phyloP scores from a whole-genome alignment of 2,888 invertebrate genomes.

The Cephonodes hylas region DNA sequence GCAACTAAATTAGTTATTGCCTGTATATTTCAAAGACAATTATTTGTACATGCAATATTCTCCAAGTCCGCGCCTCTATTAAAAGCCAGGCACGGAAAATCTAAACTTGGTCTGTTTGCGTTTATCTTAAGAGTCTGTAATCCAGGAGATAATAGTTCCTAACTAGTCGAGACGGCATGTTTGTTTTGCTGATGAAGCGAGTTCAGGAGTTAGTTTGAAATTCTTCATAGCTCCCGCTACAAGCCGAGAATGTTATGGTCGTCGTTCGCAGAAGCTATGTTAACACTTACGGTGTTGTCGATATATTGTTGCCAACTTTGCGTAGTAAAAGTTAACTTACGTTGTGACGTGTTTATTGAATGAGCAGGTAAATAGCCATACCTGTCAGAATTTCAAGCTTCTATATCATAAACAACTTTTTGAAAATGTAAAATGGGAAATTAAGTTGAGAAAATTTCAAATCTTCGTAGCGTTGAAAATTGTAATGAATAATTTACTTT shows the following conservation, averaged over 20 bases:
- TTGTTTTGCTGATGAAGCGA: slow-evolving; percentile 67
- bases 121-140: slow-evolving; percentile 58
- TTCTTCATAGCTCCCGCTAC: slow-evolving; percentile 51
- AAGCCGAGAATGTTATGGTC: slow-evolving; percentile 45
- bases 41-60: background rate
- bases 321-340: background rate
- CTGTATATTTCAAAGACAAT: background rate
- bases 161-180: slow-evolving; percentile 61
- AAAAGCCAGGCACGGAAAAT: slow-evolving; percentile 21
- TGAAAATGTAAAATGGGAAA: too few relatives aligned
- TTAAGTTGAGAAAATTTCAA: too few relatives aligned
- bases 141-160: slow-evolving; percentile 68
- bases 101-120: slow-evolving; percentile 44
- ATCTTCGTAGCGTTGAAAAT: too few relatives aligned
- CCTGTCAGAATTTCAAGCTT: background rate
- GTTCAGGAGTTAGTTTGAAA: slow-evolving; percentile 54
- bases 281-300: slow-evolving; percentile 8
- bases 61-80: background rate
- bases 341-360: background rate
- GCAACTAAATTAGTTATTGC: background rate
- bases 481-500: too few relatives aligned
- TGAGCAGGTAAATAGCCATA: background rate
- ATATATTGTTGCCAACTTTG: slow-evolving; percentile 9
- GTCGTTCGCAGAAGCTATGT: slow-evolving; percentile 16
- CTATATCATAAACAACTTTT: too few relatives aligned